A percentile compares a stretch with the other conserved stretches of the same genome.
Evolutionary conservation across 2,888 invertebrate genomes (phyloP).

Genomic region (Orgyia antiqua): DNA sequence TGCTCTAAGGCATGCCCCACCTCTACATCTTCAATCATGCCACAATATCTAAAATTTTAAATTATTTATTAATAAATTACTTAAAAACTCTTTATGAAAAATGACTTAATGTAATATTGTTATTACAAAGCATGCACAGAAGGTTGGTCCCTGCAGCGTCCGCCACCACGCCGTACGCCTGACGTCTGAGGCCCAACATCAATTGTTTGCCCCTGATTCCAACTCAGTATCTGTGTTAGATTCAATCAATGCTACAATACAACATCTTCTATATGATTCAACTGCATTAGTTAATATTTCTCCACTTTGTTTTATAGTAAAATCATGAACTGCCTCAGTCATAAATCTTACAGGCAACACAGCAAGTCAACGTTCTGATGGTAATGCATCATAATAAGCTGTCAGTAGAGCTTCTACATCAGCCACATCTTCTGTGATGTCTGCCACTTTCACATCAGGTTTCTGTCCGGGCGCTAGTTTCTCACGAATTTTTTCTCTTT

Average conservation of each 20-base stretch:
- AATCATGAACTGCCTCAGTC: constrained; percentile 85
- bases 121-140: no score
- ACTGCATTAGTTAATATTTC: constrained; percentile 63
- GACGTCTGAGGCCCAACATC: no score
- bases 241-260: constrained; percentile 51
- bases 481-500: constrained; percentile 64
- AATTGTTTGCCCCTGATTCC: no score
- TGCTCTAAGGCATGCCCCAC: no score
- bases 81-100: no score
- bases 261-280: constrained; percentile 57
- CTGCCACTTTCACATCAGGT: constrained; percentile 51
- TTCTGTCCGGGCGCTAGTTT: constrained; percentile 47
- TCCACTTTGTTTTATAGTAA: constrained; percentile 61
- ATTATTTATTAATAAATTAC: no score
- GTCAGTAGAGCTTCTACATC: constrained; percentile 81
- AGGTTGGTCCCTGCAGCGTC: no score
- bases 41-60: no score
- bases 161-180: no score
- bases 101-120: no score
- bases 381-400: constrained; percentile 79
- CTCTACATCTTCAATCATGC: no score
- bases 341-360: constrained; percentile 87
- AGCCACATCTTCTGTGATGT: constrained; percentile 55
- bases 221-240: constrained; percentile 56
- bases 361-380: constrained; percentile 78